Evolutionary conservation across 2,113 vertebrate genomes (phyloP), one percentile per base, ranked within the genome.

Genomic region (Opisthocomus hoazin): DNA sequence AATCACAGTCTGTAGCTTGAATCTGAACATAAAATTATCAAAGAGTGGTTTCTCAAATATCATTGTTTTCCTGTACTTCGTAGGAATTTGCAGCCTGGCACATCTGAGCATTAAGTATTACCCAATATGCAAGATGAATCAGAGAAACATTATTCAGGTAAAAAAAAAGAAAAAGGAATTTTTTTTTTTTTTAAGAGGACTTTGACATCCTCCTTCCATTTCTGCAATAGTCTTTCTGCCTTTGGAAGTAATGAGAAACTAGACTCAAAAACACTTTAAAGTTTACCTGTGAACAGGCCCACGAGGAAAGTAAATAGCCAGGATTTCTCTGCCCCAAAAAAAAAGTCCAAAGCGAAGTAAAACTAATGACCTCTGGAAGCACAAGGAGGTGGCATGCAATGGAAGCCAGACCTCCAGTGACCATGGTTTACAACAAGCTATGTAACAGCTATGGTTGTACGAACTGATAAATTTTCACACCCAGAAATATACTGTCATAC

Each of bases 21-120:
- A 95, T 91, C 74, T 91, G 61, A 91, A 87, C 68, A 56, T 34
- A 61, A 20, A 87, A 92, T 92, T 95, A 93, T 71, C 81, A 94
- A 84, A 89, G 78, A 61, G 24, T 50, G 46, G 12, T 94, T 89
- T 68, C 87, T 57, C 87, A 26, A 93, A 57, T 93, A 91, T 84
- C 36, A 79, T 89, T 92, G 69, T 83, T 89, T 85, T 19, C 32
- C 54, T 87, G 50, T 53, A 46, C 64, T 94, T 94, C 43, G 61
- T 30, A 89, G 65, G 43, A 92, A 84, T 83, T 91, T 83, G 32
- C 57, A 93, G 61, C 57, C 84, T 91, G 69, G 51, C 87, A 89
- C 0, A 0, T 76, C 84, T 84, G 15, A n/a, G 58, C 74, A 53
- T 75, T 85, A 74, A 84, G 20, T 48, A 71, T 77, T 75, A 85